These are phyloP conservation scores for Gymnothorax reevesii DNA, from an alignment of 2,797 vertebrate genomes.

Conservation along the genomic window DNA sequence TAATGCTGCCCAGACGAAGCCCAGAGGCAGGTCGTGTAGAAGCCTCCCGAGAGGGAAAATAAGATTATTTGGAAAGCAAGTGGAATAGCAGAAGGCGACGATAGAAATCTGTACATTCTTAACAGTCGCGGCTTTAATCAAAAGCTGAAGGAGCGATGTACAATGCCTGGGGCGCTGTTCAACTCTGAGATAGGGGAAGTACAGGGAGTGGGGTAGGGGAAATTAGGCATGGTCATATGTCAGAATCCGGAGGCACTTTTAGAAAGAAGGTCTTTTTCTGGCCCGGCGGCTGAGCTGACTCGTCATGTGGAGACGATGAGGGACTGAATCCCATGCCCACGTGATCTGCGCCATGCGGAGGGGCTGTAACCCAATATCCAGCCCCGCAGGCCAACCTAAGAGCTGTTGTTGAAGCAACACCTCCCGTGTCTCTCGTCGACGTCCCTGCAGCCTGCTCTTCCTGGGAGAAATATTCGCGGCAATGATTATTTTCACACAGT, in stretches of 20 bases:
- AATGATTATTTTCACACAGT: constrained; percentile 43
- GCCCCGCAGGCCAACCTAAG: constrained; percentile 42
- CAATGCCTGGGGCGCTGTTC: too few relatives aligned
- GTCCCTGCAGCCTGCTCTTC: constrained; percentile 26
- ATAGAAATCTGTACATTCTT: constrained; percentile 1
- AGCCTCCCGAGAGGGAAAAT: constrained; percentile 31
- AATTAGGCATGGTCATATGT: constrained; percentile 15
- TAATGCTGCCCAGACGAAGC: constrained; percentile 39
- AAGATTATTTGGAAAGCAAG: not conserved
- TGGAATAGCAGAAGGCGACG: constrained; percentile 2
- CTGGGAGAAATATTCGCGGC: constrained; percentile 48
- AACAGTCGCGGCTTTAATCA: not conserved
- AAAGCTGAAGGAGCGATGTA: not conserved
- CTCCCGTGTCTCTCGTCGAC: constrained; percentile 32
- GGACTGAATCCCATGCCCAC: not conserved
- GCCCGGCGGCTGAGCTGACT: not conserved
- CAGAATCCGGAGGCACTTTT: not conserved
- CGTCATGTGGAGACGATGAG: constrained; percentile 13
- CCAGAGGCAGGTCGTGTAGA: constrained; percentile 34
- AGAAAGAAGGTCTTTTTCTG: not conserved
- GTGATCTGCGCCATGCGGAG: not conserved
- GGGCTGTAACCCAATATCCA: constrained; percentile 17
- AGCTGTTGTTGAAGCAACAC: constrained; percentile 29
- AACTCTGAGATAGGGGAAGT: not conserved
- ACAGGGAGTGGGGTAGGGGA: not conserved